Evolutionary conservation across 1,140 invertebrate genomes (phyloP), one percentile per base, ranked within the genome.

Genomic region (Diachasmimorpha longicaudata): DNA sequence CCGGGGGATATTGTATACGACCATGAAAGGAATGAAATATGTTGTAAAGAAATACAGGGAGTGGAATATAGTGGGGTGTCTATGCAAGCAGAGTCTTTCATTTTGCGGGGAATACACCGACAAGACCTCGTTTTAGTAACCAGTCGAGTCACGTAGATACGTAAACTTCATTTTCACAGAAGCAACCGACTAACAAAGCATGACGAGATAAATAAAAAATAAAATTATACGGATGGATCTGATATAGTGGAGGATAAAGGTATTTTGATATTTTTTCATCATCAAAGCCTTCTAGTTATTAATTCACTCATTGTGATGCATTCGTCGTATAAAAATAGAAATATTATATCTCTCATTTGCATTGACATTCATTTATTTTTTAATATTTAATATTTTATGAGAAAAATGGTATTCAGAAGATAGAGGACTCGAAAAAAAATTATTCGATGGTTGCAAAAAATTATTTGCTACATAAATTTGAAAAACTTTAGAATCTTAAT

Each of bases 141-240:
- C 11, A 63, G 19, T 63, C 58, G 21, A 63, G 58, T 63, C 58
- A 63, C 58, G 58, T 63, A 63, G 58, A 63, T 63, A 25, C 58
- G 58, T 63, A 63, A 63, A 63, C 58, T 31, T 63, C 58, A 63
- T 63, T 63, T 63, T 14, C 58, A 63, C 58, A 63, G 23, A 63
- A 63, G 58, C 58, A 4, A 63, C 58, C 14, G 58, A 10, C 58
- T 63, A 63, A 63, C 58, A 63, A 63, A 63, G 58, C 21, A 23
- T 25, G 23, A 63, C 58, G 23, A 25, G 23, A 1, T 23, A 63
- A 63, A 63, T 63, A 63, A 63, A 31, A 63, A 63, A 25, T 3
- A 31, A 63, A 63, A 63, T 63, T 63, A 63, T 63, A 25, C 58
- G 14, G 23, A 63, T 63, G 14, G 21, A 63, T 63, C 5, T 63